phyloP scores from a whole-genome alignment of 2,797 vertebrate species.

The Scolopax bukidnonensis region DNA sequence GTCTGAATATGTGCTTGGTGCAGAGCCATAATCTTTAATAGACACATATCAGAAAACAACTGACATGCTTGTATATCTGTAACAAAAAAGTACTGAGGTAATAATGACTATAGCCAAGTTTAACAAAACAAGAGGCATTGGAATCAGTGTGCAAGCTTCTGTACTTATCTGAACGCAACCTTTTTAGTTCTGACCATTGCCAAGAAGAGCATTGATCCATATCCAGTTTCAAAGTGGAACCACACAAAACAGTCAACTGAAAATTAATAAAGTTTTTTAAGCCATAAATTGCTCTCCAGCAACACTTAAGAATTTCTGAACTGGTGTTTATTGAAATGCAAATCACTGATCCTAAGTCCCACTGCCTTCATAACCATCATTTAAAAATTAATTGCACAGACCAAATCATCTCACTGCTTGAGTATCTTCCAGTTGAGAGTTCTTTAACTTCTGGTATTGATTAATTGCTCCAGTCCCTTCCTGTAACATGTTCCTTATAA shows the following conservation, averaged over 20 bases:
- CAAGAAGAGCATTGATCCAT: not conserved
- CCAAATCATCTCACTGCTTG: constrained; percentile 23
- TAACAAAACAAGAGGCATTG: not conserved
- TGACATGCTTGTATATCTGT: not conserved
- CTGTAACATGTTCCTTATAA: not conserved
- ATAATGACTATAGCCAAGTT: not conserved
- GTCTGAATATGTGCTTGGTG: not conserved
- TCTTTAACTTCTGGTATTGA: constrained; percentile 38
- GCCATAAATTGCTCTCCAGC: not conserved
- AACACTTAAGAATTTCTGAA: constrained; percentile 28
- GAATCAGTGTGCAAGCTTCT: not conserved
- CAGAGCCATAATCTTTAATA: not conserved
- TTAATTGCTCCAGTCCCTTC: not conserved
- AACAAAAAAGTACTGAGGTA: not conserved
- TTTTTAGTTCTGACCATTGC: not conserved
- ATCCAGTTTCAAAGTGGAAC: constrained; percentile 2
- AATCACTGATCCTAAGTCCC: constrained; percentile 27
- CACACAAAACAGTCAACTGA: not conserved
- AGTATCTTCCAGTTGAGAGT: constrained; percentile 26
- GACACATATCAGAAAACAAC: not conserved
- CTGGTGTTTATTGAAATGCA: constrained; percentile 40
- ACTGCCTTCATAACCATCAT: constrained; percentile 27
- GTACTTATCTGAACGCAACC: not conserved
- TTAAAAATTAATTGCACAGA: constrained; percentile 58
- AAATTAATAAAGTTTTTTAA: constrained; percentile 52